Conservation (phyloP, 2,797 vertebrate genomes). For the Orestias chungarensis region DNA sequence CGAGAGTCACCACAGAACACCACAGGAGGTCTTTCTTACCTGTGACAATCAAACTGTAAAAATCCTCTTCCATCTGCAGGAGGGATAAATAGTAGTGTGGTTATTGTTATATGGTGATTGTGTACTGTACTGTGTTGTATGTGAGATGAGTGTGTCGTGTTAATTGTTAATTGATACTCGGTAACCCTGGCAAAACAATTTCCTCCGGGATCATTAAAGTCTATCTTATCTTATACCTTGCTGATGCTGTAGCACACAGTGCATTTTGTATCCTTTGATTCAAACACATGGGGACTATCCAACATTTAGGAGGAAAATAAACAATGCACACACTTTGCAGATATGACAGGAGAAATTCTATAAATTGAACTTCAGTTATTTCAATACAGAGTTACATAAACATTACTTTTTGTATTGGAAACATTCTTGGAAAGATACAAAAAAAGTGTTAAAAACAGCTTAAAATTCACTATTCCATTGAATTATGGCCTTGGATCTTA, state of each 20-base stretch:
- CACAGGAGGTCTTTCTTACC: too few species aligned
- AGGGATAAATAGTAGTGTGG: too few species aligned
- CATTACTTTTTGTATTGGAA: background rate
- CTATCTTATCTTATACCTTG: too few species aligned
- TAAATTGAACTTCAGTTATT: background rate
- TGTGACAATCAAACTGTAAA: too few species aligned
- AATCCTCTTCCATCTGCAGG: too few species aligned
- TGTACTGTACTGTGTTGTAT: too few species aligned
- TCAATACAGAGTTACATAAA: background rate
- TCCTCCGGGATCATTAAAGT: too few species aligned
- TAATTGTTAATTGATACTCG: too few species aligned
- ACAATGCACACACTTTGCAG: background rate
- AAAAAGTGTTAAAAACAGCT: background rate
- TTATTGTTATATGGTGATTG: too few species aligned
- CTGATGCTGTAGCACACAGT: background rate
- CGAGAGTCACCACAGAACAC: too few species aligned
- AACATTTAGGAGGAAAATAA: background rate
- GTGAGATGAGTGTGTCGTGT: too few species aligned
- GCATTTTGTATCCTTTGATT: background rate
- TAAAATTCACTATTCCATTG: background rate
- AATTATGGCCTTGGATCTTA: background rate
- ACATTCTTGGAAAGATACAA: background rate
- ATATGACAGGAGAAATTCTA: background rate
- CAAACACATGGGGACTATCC: background rate
- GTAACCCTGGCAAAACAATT: too few species aligned